Percentiles rank a stretch among this genome's conserved stretches.
Evolutionary conservation across 2,888 invertebrate genomes (phyloP).

Genomic region (Phymatocera aterrima): DNA sequence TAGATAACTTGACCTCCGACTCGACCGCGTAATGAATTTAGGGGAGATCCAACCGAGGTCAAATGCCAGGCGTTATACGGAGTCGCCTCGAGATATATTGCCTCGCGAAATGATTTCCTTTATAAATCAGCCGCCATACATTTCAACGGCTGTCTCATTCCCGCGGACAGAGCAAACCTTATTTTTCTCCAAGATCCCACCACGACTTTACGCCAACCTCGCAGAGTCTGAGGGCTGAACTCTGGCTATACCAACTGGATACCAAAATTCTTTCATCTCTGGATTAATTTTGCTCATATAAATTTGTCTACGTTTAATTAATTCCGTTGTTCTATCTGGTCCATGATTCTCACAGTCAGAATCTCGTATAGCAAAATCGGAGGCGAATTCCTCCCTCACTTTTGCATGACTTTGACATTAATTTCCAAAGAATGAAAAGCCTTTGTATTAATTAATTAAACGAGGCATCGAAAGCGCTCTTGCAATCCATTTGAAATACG

Average conservation of each 20-base stretch:
- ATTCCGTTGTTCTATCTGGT: not conserved
- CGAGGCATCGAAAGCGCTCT: conserved; percentile 9
- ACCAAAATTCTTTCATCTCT: not conserved
- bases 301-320: not conserved
- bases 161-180: conserved; percentile 48
- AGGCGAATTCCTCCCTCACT: conserved; percentile 2
- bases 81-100: conserved; percentile 59
- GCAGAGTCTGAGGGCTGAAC: not conserved
- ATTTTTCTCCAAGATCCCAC: conserved; percentile 27
- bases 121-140: conserved; percentile 72
- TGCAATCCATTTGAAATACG: conserved; percentile 22
- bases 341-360: not conserved
- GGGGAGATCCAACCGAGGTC: conserved; percentile 37
- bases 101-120: conserved; percentile 70
- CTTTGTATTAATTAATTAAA: conserved; percentile 32
- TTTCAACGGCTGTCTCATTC: conserved; percentile 61
- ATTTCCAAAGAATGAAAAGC: conserved; percentile 21
- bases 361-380: conserved; percentile 1
- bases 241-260: not conserved
- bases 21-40: conserved; percentile 41
- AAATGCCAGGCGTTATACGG: conserved; percentile 38
- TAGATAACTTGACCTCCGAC: conserved; percentile 30
- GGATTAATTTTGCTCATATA: not conserved
- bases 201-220: conserved; percentile 2
- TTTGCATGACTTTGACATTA: not conserved